Conservation (phyloP, 2,797 vertebrate genomes). For the Myotis pilosus region DNA sequence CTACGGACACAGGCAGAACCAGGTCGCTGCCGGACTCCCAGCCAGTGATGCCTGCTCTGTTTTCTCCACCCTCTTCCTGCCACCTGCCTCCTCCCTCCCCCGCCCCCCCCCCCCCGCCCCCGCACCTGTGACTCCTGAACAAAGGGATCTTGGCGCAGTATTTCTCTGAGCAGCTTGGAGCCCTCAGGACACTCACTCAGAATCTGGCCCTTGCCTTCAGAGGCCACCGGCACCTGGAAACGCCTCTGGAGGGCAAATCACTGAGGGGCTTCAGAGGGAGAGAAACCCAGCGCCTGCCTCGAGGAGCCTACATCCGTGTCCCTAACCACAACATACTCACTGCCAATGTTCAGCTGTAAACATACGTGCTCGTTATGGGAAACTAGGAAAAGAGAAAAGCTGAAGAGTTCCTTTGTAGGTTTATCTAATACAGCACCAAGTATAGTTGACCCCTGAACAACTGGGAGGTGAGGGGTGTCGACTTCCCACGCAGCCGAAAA, state of each 20-base stretch:
- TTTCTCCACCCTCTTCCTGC: not conserved
- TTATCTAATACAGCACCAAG: not conserved
- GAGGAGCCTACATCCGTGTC: not conserved
- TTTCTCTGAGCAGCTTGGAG: not conserved
- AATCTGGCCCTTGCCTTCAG: not conserved
- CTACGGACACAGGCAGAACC: not conserved
- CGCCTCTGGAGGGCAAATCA: not conserved
- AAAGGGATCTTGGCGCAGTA: not conserved
- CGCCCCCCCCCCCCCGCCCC: accelerated
- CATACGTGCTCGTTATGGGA: not conserved
- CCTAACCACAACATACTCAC: not conserved
- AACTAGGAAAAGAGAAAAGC: not conserved
- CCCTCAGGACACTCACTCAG: not conserved
- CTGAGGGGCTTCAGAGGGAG: not conserved
- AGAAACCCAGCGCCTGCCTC: not conserved
- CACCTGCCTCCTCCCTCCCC: not conserved
- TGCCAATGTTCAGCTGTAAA: not conserved
- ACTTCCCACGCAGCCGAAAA: not conserved
- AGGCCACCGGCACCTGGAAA: not conserved
- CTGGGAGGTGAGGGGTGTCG: not conserved
- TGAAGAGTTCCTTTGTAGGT: not conserved
- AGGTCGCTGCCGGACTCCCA: not conserved
- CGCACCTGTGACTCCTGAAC: not conserved
- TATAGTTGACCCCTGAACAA: not conserved
- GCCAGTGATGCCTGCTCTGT: not conserved